Evolutionary conservation across 2,797 vertebrate species (phyloP).

Genomic region (Rhincodon typus): DNA sequence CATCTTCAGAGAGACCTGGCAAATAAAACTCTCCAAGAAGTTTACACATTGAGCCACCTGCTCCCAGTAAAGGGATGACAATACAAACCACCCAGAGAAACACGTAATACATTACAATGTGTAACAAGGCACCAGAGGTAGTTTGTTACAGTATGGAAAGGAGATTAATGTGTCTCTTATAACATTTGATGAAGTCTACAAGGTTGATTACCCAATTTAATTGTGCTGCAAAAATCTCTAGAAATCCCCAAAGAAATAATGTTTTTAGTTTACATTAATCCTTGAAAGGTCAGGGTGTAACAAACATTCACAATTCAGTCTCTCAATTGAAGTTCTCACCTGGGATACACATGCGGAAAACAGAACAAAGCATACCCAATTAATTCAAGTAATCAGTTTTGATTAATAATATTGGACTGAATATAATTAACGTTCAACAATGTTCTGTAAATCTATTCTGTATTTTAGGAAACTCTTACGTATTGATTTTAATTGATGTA

Average conservation of each 20-base stretch:
- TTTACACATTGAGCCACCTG: slow-evolving; percentile 42
- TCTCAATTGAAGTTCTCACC: background rate
- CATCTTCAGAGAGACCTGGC: slow-evolving; percentile 52
- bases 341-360: background rate
- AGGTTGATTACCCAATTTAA: background rate
- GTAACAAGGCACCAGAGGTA: background rate
- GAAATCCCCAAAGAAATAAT: background rate
- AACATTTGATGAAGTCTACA: background rate
- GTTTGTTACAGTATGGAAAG: background rate
- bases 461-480: background rate
- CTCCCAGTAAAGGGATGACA: background rate
- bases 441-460: background rate
- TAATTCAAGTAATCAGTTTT: background rate
- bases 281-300: background rate
- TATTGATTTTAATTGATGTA: background rate
- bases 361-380: background rate
- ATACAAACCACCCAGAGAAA: background rate
- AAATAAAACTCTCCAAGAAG: slow-evolving; percentile 53
- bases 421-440: background rate
- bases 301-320: too few relatives aligned
- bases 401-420: background rate
- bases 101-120: background rate
- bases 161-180: background rate
- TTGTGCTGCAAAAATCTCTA: background rate
- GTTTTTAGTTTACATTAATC: background rate